Percentiles rank a stretch among this genome's conserved stretches.
Evolutionary conservation across 1,140 invertebrate genomes (phyloP).

Genomic region (Ruditapes philippinarum): DNA sequence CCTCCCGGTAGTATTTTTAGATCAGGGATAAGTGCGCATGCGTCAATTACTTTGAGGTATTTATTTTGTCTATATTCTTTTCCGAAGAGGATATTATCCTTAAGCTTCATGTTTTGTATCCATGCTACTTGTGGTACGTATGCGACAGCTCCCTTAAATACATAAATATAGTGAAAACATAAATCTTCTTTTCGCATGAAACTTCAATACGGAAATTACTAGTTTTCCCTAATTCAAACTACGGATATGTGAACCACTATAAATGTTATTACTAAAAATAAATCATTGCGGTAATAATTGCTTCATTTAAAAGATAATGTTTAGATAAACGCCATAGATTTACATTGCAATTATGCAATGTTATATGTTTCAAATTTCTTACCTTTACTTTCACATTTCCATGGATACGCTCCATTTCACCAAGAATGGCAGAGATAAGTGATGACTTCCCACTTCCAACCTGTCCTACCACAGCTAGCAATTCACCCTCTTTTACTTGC

Average conservation of each 20-base stretch:
- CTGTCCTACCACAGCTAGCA: slow-evolving; percentile 88
- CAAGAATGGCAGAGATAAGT: slow-evolving; percentile 88
- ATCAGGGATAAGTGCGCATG: slow-evolving; percentile 90
- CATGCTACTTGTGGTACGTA: slow-evolving; percentile 95
- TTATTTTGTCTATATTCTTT: slow-evolving; percentile 85
- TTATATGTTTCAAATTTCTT: no score
- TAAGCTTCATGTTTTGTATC: slow-evolving; percentile 93
- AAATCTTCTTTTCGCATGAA: no score
- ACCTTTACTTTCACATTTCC: slow-evolving; percentile 77
- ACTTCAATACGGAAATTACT: no score
- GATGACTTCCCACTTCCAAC: slow-evolving; percentile 89
- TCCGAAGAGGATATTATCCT: slow-evolving; percentile 93
- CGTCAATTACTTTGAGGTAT: slow-evolving; percentile 88
- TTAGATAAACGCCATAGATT: no score
- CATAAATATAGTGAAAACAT: slow-evolving; percentile 2
- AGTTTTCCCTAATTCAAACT: no score
- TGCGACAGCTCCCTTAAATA: slow-evolving; percentile 87
- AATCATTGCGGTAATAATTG: no score
- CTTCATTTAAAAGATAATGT: no score
- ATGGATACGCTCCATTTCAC: slow-evolving; percentile 83
- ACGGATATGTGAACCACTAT: no score
- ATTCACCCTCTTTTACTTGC: slow-evolving; percentile 70
- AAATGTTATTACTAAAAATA: no score
- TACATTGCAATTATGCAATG: no score
- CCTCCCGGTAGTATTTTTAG: slow-evolving; percentile 90